Conservation (phyloP, 2,888 invertebrate species). For the Anticlea derivata region DNA sequence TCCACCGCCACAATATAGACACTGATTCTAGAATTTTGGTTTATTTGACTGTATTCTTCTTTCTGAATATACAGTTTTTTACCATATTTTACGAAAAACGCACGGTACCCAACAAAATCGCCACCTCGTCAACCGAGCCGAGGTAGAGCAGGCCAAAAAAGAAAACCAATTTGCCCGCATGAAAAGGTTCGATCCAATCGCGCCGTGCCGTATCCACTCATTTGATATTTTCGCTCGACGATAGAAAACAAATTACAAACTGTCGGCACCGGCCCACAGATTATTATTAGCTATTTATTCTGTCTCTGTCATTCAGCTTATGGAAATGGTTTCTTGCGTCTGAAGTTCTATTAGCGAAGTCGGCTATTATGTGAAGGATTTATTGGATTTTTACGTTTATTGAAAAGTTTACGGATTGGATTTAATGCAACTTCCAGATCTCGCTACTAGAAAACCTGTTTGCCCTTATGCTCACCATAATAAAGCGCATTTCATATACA, state of each 20-base stretch:
- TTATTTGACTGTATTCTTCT: no score
- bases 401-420: slow-evolving; percentile 10
- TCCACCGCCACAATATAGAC: no score
- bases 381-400: slow-evolving; percentile 26
- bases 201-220: slow-evolving; percentile 75
- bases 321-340: slow-evolving; percentile 69
- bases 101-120: slow-evolving; percentile 55
- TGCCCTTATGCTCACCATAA: no score
- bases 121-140: slow-evolving; percentile 70
- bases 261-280: slow-evolving; percentile 56
- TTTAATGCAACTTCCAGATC: neutral
- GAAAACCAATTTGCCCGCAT: slow-evolving; percentile 83
- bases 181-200: slow-evolving; percentile 81
- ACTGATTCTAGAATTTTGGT: no score
- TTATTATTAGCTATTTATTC: slow-evolving; percentile 75
- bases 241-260: slow-evolving; percentile 81
- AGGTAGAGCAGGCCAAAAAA: slow-evolving; percentile 73
- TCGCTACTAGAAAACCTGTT: no score
- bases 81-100: neutral
- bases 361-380: slow-evolving; percentile 21
- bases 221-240: slow-evolving; percentile 78
- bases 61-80: no score
- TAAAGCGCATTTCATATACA: neutral
- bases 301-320: slow-evolving; percentile 71
- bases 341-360: slow-evolving; percentile 69